Percentiles rank a stretch among this genome's conserved stretches.
Evolutionary conservation across 1,140 invertebrate species (phyloP).

Genomic region (Zaprionus capensis): DNA sequence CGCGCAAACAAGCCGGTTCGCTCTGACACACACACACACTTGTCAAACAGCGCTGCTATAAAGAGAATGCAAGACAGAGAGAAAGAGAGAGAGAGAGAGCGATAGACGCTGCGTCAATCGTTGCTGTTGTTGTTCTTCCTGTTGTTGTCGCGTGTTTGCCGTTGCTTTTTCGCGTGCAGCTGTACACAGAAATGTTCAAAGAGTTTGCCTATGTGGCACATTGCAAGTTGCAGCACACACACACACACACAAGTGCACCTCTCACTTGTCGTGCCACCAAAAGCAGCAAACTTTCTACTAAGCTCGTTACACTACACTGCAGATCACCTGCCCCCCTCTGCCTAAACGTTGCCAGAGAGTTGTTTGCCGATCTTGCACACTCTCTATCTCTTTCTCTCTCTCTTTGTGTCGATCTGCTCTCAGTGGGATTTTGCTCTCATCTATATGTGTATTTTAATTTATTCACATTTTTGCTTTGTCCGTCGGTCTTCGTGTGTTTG

Average conservation of each 20-base stretch:
- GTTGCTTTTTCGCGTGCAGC: constrained; percentile 11
- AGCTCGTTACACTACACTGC: constrained; percentile 45
- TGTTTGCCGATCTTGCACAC: constrained; percentile 1
- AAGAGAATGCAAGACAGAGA: not conserved
- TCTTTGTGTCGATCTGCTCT: constrained; percentile 5
- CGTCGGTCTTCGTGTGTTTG: not conserved
- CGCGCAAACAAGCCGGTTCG: constrained; percentile 38
- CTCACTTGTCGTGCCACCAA: constrained; percentile 30
- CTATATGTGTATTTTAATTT: constrained; percentile 7
- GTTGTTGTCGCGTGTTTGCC: constrained; percentile 41
- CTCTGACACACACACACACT: constrained; percentile 12
- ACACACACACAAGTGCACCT: not conserved
- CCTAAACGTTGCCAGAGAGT: not conserved
- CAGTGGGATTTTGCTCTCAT: not conserved
- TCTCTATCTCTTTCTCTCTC: not conserved
- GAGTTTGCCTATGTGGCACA: constrained; percentile 18
- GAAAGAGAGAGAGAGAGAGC: not conserved
- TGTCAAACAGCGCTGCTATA: not conserved
- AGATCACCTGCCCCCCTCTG: not conserved
- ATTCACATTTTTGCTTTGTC: constrained; percentile 28
- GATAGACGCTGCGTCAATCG: not conserved
- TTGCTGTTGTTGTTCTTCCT: constrained; percentile 20
- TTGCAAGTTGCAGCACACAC: constrained; percentile 12
- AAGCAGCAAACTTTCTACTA: constrained; percentile 66
- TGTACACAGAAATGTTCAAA: constrained; percentile 16